A percentile compares a stretch with the other conserved stretches of the same genome.
Evolutionary conservation across 2,888 invertebrate genomes (phyloP).

Genomic region (Ctenicera cuprea): DNA sequence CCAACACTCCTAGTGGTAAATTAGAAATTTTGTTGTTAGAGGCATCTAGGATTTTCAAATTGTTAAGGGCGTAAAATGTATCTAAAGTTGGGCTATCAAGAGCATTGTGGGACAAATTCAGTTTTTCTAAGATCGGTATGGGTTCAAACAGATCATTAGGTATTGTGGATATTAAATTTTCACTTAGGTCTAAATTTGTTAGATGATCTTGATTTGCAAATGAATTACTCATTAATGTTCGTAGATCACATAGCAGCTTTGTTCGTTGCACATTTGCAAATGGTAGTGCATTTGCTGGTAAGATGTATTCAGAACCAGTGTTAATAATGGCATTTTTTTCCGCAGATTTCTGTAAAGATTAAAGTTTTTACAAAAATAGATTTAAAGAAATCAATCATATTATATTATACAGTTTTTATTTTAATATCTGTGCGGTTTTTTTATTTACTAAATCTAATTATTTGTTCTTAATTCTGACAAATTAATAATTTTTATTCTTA

Average conservation of each 20-base stretch:
- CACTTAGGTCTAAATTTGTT: conserved; percentile 39
- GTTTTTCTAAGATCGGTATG: conserved; percentile 44
- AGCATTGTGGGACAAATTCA: conserved; percentile 55
- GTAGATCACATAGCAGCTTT: conserved; percentile 50
- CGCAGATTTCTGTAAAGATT: neutral
- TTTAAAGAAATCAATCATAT: too few relatives aligned
- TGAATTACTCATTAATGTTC: conserved; percentile 44
- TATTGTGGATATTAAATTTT: conserved; percentile 31
- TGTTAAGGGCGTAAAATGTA: conserved; percentile 54
- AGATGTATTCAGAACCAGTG: too few relatives aligned
- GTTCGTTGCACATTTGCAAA: conserved; percentile 50
- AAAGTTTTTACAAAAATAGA: too few relatives aligned
- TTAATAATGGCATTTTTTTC: neutral
- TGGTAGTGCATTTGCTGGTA: conserved; percentile 44
- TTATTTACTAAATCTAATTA: too few relatives aligned
- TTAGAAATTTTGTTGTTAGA: conserved; percentile 54
- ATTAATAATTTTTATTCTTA: neutral
- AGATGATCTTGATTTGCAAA: conserved; percentile 52
- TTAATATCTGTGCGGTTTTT: too few relatives aligned
- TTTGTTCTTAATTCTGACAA: too few relatives aligned
- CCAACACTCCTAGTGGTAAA: conserved; percentile 56
- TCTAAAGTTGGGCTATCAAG: conserved; percentile 56
- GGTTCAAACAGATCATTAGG: conserved; percentile 55
- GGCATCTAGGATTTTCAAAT: conserved; percentile 54
- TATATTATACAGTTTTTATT: too few relatives aligned